Evolutionary conservation across 2,888 invertebrate genomes (phyloP), one percentile per base, ranked within the genome.

Genomic region (Sarcophaga carnaria): DNA sequence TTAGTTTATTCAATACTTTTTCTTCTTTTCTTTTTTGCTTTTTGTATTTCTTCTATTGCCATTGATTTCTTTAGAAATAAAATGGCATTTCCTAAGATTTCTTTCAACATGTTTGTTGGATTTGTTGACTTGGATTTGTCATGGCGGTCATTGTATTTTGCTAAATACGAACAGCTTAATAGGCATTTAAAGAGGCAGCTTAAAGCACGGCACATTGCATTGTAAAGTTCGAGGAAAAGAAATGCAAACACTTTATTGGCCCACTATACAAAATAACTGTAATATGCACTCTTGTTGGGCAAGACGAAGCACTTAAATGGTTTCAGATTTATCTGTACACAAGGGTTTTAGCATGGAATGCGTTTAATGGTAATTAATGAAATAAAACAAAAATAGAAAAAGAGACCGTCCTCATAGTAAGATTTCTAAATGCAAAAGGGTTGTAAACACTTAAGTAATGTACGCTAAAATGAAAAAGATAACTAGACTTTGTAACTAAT

Each of bases 91-190:
- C 79, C 63, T 84, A 82, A 67, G 79, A 87, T 87, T 81, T 87
- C 75, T 79, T 84, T 70, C 63, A 78, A 80, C 69, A 83, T 66
- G 81, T 84, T 90, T 54, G 54, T 90, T 91, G 90, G 91, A 82
- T 87, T 90, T 54, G 54, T 90, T 91, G 90, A 91, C 91, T 91
- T 91, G 91, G 91, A 91, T 91, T 91, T 91, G 91, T 90, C 91
- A 89, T 89, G 89, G 89, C 88, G 88, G 84, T 86, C 88, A 88
- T 83, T 88, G 84, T 79, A 83, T 88, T 84, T 37, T 78, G 17
- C 62, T 37, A n/a, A 72, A 74, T 54, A 20, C 71, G 71, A 77
- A 72, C 54, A 54, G 76, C 75, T 85, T 80, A 85, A 67, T 14
- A 77, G 47, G 75, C 71, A 79, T 82, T 85, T 60, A 78, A 78